These are phyloP conservation scores for Dreissena rostriformis DNA, from an alignment of 1,140 invertebrate genomes.

Conservation along the genomic window DNA sequence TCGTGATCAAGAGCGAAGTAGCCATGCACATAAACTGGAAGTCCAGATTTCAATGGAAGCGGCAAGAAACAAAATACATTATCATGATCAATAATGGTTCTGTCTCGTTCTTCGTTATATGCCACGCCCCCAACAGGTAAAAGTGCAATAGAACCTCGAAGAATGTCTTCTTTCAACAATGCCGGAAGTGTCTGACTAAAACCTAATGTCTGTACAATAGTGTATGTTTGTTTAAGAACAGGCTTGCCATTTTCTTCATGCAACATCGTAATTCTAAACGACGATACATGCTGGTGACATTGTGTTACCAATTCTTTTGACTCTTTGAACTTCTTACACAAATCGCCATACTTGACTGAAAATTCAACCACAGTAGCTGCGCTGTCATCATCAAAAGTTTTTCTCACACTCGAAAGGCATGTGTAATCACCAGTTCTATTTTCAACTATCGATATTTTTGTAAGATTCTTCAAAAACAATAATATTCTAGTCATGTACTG, in stretches of 20 bases:
- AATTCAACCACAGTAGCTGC: background rate
- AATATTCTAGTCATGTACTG: constrained; percentile 61
- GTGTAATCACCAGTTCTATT: constrained; percentile 8
- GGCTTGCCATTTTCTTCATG: background rate
- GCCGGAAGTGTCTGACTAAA: background rate
- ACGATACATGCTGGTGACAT: background rate
- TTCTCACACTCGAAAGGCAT: background rate
- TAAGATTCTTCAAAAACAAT: constrained; percentile 72
- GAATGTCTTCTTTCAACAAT: background rate
- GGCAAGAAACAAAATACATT: constrained; percentile 77
- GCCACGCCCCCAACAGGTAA: constrained; percentile 76
- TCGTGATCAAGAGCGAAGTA: constrained; percentile 77
- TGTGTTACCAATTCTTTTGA: background rate
- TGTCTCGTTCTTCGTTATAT: background rate
- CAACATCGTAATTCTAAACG: background rate
- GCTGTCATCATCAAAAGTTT: background rate
- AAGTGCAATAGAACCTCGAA: constrained; percentile 44
- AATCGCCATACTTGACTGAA: background rate
- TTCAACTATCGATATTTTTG: constrained; percentile 30
- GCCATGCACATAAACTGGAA: constrained; percentile 78
- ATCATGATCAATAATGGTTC: background rate
- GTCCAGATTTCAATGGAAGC: constrained; percentile 69
- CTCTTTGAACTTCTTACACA: background rate
- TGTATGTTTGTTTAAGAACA: background rate
- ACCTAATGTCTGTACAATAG: background rate